Base-by-base conservation (phyloP, 2,797 vertebrate species). In the Argyrosomus regius region DNA sequence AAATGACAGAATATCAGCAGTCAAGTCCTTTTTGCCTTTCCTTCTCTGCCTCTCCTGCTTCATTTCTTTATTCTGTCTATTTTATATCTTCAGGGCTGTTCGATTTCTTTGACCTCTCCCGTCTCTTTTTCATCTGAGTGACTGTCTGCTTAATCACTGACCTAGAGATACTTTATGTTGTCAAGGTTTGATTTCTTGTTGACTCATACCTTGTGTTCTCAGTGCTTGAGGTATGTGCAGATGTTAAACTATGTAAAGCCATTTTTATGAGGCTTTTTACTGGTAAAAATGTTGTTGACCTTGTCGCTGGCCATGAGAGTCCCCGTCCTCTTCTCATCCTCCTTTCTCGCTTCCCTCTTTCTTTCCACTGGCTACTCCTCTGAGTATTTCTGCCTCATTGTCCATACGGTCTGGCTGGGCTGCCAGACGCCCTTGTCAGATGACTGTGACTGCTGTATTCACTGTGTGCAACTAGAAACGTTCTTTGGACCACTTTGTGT, bases 311-410 rank as follows among this genome's bases (percentile, higher is more conserved):
- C 56, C 49, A 58, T 53, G 18, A 70, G 52, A 71, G 48, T 4
- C 43, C 10, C 35, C 18, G 31, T 26, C 52, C 11, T 4, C n/a
- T 52, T 12, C 31, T 11, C 28, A 45, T 31, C 22, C 39, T 18
- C 26, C 41, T 31, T 50, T 22, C 45, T 54, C 49, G 53, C 39
- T 7, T 59, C n/a, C 9, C 49, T 63, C 49, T 60, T 52, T 80
- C 59, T 76, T 78, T 87, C 62, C 64, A 10, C 72, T 88, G 64
- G 54, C 72, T 72, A 24, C 64, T 82, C 87, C 80, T 87, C 57
- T 66, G 84, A 84, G 88, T 71, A 35, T 90, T 89, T 89, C 82
- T 83, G 79, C 78, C 75, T 88, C 74, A 77, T 86, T 89, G 86
- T 91, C 83, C 74, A 66, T 48, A 75, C 46, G 73, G 75, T 78